phyloP scores from a whole-genome alignment of 2,113 vertebrate genomes.

The Scopus umbretta region DNA sequence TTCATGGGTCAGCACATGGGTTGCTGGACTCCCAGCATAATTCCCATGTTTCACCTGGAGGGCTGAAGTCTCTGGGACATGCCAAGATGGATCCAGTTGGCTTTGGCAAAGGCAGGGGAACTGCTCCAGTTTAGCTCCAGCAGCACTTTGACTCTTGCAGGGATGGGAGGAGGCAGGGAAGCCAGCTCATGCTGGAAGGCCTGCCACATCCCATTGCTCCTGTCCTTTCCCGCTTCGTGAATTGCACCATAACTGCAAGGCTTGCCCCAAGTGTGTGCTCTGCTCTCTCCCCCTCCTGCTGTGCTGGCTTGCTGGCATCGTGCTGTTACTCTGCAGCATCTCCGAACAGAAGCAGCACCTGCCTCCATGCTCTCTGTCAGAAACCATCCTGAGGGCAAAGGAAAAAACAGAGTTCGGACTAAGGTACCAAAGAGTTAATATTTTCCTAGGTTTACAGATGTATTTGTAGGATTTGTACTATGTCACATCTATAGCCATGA shows the following conservation, averaged over 20 bases:
- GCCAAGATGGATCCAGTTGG: background rate
- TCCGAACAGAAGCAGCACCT: background rate
- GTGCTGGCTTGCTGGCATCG: background rate
- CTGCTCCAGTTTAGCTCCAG: background rate
- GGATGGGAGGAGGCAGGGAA: background rate
- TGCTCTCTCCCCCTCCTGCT: background rate
- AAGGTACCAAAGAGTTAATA: constrained; percentile 78
- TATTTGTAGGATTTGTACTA: constrained; percentile 71
- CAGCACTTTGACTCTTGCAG: background rate
- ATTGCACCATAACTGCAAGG: background rate
- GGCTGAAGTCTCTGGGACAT: background rate
- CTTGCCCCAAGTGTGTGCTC: background rate
- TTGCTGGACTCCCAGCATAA: background rate
- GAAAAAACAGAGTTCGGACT: background rate
- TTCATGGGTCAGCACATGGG: background rate
- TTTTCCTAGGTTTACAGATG: constrained; percentile 73
- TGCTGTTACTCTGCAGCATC: background rate
- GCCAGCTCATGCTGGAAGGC: background rate
- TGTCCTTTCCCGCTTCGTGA: background rate
- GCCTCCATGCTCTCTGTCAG: background rate
- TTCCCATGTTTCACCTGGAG: background rate
- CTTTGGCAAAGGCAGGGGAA: background rate
- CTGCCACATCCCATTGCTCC: background rate
- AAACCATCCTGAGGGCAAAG: background rate
- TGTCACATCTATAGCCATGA: constrained; percentile 70